These are phyloP conservation scores for Phaethornis superciliosus DNA, from an alignment of 2,113 vertebrate genomes.

Conservation along the genomic window DNA sequence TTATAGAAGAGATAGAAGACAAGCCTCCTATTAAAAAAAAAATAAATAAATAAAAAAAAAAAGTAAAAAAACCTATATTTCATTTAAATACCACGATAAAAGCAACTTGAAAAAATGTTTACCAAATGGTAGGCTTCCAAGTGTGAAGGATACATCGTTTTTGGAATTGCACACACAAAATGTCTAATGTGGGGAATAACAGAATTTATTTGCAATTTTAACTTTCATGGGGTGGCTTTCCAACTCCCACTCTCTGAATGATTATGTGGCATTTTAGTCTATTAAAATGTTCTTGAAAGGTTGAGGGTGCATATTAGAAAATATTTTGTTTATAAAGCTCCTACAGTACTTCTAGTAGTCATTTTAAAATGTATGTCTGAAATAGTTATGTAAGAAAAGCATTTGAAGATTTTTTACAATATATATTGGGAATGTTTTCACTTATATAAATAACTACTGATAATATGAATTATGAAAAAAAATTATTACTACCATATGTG, in stretches of 20 bases:
- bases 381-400: slow-evolving; percentile 79
- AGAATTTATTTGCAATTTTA: slow-evolving; percentile 78
- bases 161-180: slow-evolving; percentile 73
- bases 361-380: slow-evolving; percentile 85
- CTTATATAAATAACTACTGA: slow-evolving; percentile 86
- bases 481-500: slow-evolving; percentile 82
- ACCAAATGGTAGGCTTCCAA: slow-evolving; percentile 47
- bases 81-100: background rate
- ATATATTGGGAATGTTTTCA: slow-evolving; percentile 88
- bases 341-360: slow-evolving; percentile 73
- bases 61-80: background rate
- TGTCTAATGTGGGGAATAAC: slow-evolving; percentile 70
- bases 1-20: slow-evolving; percentile 1
- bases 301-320: slow-evolving; percentile 70
- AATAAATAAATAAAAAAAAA: background rate
- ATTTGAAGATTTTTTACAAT: slow-evolving; percentile 81
- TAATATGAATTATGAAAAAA: slow-evolving; percentile 81
- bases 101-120: background rate
- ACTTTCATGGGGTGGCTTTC: slow-evolving; percentile 73
- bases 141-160: slow-evolving; percentile 61
- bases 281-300: slow-evolving; percentile 68
- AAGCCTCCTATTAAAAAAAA: slow-evolving; percentile 13
- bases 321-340: slow-evolving; percentile 75
- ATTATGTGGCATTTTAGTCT: slow-evolving; percentile 75
- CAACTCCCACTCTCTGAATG: slow-evolving; percentile 65